Base-by-base conservation (phyloP, 1,140 invertebrate genomes). In the Pectinophora gossypiella region DNA sequence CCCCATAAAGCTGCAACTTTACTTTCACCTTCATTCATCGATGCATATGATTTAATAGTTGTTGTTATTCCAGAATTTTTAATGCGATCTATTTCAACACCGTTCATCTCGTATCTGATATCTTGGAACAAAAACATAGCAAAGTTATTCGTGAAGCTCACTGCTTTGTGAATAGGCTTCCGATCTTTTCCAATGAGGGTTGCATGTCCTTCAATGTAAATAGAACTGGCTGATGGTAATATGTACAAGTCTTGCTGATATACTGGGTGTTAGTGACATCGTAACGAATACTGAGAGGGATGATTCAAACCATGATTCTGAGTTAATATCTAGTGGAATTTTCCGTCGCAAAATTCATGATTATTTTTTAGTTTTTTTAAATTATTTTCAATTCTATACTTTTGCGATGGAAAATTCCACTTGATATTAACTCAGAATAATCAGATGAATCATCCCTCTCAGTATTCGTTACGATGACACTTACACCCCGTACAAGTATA, bases 91-190 rank as follows among this genome's bases (percentile, higher is more conserved):
- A 89, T 78, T 63, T 81, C 79, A 1, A 80, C 55, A 20, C 71
- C 79, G 60, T 84, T 84, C 2, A 89, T 6, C 67, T 87, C 79
- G 59, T 85, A 88, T 23, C 80, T 61, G n/a, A 87, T 82, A 57
- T 87, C 82, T 53, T 81, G 71, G 65, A 89, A 88, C 9, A 88
- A 52, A 67, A 72, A 73, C 19, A 72, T 57, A 3, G 82, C 54
- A 10, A 59, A 65, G 61, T 85, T 88, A 61, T 84, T 86, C 7
- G 63, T 59, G 35, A 87, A 48, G 20, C 53, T 19, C 12, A 53
- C 38, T n/a, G 46, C 15, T 21, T 12, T 10, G 7, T 21, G 20
- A 10, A 16, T 40, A 7, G 1, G n/a, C 2, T 44, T 44, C 20
- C 19, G 18, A 12, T 9, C 5, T 13, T 10, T 35, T 35, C 32